These are phyloP conservation scores for Alethe castanea DNA, from an alignment of 2,113 vertebrate species.

Conservation along the genomic window DNA sequence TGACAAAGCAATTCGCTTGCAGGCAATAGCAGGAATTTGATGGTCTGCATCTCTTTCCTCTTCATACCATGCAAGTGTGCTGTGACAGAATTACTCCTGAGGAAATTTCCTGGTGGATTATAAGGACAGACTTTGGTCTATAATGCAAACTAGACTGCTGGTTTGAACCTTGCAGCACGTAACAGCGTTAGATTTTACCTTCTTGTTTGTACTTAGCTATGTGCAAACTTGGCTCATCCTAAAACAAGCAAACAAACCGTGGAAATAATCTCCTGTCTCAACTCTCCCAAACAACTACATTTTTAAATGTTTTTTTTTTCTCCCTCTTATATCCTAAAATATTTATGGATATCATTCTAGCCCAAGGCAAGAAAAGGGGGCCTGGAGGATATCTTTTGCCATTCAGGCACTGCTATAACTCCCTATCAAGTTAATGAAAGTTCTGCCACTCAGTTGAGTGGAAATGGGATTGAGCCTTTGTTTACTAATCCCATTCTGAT, in stretches of 20 bases:
- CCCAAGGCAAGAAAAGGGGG: not conserved
- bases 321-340: not conserved
- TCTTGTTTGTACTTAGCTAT: not conserved
- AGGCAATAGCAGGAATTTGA: not conserved
- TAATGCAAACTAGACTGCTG: not conserved
- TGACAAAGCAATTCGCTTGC: not conserved
- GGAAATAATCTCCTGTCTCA: not conserved
- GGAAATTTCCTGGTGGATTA: not conserved
- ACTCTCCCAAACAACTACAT: not conserved
- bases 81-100: not conserved
- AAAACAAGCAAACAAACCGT: not conserved
- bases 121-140: not conserved
- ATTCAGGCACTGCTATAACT: not conserved
- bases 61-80: not conserved
- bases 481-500: not conserved
- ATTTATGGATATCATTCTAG: not conserved
- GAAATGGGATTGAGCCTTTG: not conserved
- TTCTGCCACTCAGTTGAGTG: not conserved
- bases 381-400: not conserved
- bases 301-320: not conserved
- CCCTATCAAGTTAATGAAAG: not conserved
- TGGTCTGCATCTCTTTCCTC: not conserved
- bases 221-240: rapidly evolving
- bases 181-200: not conserved
- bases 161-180: not conserved